Evolutionary conservation across 2,888 invertebrate species (phyloP), one percentile per base, ranked within the genome.

Genomic region (Mesoligia furuncula): DNA sequence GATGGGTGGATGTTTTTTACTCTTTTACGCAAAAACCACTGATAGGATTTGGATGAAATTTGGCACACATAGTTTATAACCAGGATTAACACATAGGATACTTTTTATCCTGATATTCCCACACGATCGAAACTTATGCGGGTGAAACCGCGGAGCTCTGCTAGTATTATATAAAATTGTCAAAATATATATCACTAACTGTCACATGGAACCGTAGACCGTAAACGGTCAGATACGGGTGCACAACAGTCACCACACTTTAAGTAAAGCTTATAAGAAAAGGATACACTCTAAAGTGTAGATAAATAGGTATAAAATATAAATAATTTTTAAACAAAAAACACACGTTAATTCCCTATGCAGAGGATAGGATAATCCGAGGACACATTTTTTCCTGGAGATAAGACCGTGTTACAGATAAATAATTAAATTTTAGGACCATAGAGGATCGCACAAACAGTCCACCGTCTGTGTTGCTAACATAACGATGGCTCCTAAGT

Each of bases 241-340:
- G n/a, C 24, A 57, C 5, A 57, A 31, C 31, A 42, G 15, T 42
- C 31, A 13, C 59, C 45, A 39, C 11, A 42, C 2, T n/a, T 51
- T 9, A 54, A 48, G 13, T 42, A 24, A 48, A 15, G 39, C 15
- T 54, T 54, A 20, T 31, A 54, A 67, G 31, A 59, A 66, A 64
- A 73, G 9, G 36, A 65, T 51, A 51, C 27, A 15, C 20, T 70
- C 17, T n/a, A 24, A 65, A 42, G 15, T 65, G 71, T 79, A 78
- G 51, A 65, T 71, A 59, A 65, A 64, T 24, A 42, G 27, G 48
- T 71, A 79, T 31, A 78, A 71, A 78, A 71, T 72, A 65, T 65
- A 51, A 31, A n/a, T 73, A 36, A 45, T 65, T 62, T 54, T 36
- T 24, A 45, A 61, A 66, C 20, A 66, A 79, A 70, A 66, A 61